Conservation (phyloP, 2,797 vertebrate genomes). For the Acipenser ruthenus region DNA sequence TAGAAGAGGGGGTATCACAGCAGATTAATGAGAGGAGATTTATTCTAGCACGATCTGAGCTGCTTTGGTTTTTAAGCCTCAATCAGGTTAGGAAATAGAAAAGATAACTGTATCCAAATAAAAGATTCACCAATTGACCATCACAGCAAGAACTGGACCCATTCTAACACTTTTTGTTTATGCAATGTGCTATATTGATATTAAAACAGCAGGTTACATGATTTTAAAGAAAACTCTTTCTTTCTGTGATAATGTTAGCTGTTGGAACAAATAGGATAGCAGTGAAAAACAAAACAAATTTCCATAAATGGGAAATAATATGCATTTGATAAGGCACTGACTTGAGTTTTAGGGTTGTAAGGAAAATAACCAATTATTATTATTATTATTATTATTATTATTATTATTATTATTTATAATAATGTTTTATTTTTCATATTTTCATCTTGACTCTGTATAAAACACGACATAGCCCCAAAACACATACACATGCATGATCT, state of each 20-base stretch:
- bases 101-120: constrained; percentile 63
- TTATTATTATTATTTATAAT: too few species aligned
- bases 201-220: constrained; percentile 43
- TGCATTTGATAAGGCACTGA: too few species aligned
- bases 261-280: not conserved
- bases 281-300: too few species aligned
- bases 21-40: constrained; percentile 69
- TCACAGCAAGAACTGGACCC: constrained; percentile 50
- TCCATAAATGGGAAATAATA: too few species aligned
- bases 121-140: constrained; percentile 66
- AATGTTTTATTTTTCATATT: too few species aligned
- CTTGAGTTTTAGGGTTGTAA: too few species aligned
- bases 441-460: too few species aligned
- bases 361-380: too few species aligned
- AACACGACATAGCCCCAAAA: too few species aligned
- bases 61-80: constrained; percentile 68
- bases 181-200: constrained; percentile 33
- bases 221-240: not conserved
- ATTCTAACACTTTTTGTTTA: constrained; percentile 30
- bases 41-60: constrained; percentile 65
- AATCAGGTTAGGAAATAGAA: constrained; percentile 65
- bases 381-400: too few species aligned
- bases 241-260: not conserved
- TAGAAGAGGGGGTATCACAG: constrained; percentile 44
- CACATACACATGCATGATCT: too few species aligned